Base-by-base conservation (phyloP, 2,888 invertebrate species). In the Teleogryllus oceanicus region DNA sequence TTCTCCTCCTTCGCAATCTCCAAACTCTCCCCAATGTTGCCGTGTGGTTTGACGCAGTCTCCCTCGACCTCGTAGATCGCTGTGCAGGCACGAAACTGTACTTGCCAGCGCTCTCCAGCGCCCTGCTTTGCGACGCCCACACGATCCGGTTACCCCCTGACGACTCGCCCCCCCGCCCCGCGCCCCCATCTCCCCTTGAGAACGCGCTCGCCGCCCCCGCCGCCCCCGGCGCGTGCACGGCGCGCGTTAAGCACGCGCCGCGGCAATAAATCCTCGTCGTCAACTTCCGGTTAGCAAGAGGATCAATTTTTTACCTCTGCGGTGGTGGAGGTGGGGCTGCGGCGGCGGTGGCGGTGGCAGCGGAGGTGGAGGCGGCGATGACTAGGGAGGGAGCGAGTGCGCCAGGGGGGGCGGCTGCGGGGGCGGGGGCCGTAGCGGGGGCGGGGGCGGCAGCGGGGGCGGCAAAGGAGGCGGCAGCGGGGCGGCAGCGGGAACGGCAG, bases 201-300 rank as follows among this genome's bases (percentile, higher is more conserved):
- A n/a, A 13, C 62, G 16, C 62, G 16, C n/a, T 5, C 13, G 16
- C 13, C 62, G 62, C 13, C 16, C 62, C 62, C 62, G 13, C 13
- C 13, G 16, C 13, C 62, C 62, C 62, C 62, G 13, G 16, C 62
- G 62, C 62, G 62, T 62, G 62, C 62, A 62, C n/a, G 13, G 62
- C 62, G 62, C 62, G 62, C 62, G 62, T 62, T 62, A 62, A 62
- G 62, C 62, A 62, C 62, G 62, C 62, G 62, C 62, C 16, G 16
- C 62, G 16, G 62, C 62, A 62, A 62, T 62, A 62, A 62, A 62
- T 62, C 62, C 16, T 62, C 62, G 62, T 62, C 62, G 62, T 62
- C 62, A 62, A 62, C 62, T 62, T 62, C 62, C 62, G 62, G 62
- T 62, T 62, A 62, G 62, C 62, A 62, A 62, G 62, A 62, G 62